A percentile compares a stretch with the other conserved stretches of the same genome.
Evolutionary conservation across 2,113 vertebrate genomes (phyloP).

Genomic region (Podarcis cretensis): DNA sequence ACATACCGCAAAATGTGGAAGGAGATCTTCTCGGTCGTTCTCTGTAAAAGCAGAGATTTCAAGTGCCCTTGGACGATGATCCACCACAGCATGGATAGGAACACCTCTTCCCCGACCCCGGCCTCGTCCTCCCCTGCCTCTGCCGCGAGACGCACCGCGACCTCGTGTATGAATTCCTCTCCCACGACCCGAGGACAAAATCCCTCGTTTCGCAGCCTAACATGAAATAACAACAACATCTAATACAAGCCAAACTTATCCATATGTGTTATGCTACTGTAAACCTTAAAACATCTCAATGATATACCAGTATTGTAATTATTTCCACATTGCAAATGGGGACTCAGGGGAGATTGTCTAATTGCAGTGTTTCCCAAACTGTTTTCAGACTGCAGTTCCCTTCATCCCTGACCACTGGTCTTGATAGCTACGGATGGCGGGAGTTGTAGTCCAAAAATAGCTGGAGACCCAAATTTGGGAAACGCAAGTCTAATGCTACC

Average conservation of each 20-base stretch:
- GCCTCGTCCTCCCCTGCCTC: slow-evolving; percentile 85
- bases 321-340: neutral
- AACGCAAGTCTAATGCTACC: neutral
- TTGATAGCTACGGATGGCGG: too few relatives aligned
- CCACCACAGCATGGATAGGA: slow-evolving; percentile 86
- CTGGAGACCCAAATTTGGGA: neutral
- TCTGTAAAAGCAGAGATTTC: slow-evolving; percentile 91
- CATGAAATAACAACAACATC: neutral
- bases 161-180: slow-evolving; percentile 84
- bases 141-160: slow-evolving; percentile 82
- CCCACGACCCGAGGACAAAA: slow-evolving; percentile 86
- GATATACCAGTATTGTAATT: neutral
- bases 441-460: too few relatives aligned
- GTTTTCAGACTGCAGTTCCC: too few relatives aligned
- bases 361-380: neutral
- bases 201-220: slow-evolving; percentile 94
- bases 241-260: neutral
- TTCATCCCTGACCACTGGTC: too few relatives aligned
- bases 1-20: slow-evolving; percentile 98
- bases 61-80: slow-evolving; percentile 91
- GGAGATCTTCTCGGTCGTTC: slow-evolving; percentile 87
- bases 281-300: neutral
- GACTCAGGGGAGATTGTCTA: neutral
- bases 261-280: neutral
- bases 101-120: slow-evolving; percentile 86